These are phyloP conservation scores for Armadillidium nasatum DNA, from an alignment of 1,140 invertebrate species.

Conservation along the genomic window DNA sequence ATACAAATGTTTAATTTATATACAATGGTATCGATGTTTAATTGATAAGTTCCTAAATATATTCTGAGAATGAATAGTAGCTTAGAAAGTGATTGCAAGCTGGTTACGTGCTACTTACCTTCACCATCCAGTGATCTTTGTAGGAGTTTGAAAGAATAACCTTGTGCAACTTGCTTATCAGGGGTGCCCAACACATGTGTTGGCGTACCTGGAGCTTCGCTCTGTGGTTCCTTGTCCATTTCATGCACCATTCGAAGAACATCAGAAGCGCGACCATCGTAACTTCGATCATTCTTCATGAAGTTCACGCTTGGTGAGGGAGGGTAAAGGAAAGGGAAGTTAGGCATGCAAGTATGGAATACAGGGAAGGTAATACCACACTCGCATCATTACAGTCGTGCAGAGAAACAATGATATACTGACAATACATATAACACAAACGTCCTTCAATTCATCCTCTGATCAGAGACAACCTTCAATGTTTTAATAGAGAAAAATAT, in stretches of 20 bases:
- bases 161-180: constrained; percentile 46
- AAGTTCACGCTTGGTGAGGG: constrained; percentile 73
- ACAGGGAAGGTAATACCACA: not conserved
- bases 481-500: not conserved
- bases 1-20: too few relatives aligned
- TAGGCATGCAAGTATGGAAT: constrained; percentile 23
- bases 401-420: not conserved
- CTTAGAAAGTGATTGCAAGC: not conserved
- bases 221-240: constrained; percentile 60
- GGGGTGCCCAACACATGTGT: constrained; percentile 18
- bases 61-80: too few relatives aligned
- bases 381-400: not conserved
- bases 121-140: constrained; percentile 49
- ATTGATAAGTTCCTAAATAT: too few relatives aligned
- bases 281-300: constrained; percentile 88
- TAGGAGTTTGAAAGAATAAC: constrained; percentile 50
- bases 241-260: constrained; percentile 89
- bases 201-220: constrained; percentile 58
- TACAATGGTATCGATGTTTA: too few relatives aligned
- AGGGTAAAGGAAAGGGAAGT: constrained; percentile 27
- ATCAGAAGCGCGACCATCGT: constrained; percentile 78
- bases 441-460: not conserved
- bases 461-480: not conserved
- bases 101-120: constrained; percentile 32
- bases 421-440: not conserved